Evolutionary conservation across 2,113 vertebrate genomes (phyloP), one percentile per base, ranked within the genome.

Genomic region (Pandion haliaetus): DNA sequence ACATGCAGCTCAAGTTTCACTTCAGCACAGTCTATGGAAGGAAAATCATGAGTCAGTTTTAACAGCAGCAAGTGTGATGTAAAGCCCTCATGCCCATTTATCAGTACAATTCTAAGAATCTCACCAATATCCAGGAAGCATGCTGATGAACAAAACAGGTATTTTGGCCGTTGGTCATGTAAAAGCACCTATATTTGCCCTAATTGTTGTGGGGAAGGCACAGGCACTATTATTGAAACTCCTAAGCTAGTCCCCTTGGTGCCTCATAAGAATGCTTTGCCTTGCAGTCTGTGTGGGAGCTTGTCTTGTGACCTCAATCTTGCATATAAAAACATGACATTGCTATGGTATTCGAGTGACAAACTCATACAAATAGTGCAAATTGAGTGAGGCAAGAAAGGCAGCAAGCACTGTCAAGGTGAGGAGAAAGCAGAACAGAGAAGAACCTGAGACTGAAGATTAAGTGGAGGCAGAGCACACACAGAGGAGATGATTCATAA

Each of bases 11-110:
- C 65, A 69, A 82, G 70, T 82, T 97, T 88, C 91, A 94, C 82
- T 91, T 86, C 87, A 92, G 66, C 36, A 63, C 19, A 28, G n/a
- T 14, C 44, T 38, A 69, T 36, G 19, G 70, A 91, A 94, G 36
- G 14, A 34, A 86, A 94, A 65, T 26, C 66, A 32, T 61, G 78
- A 93, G 70, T 91, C 90, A 88, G 66, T 87, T 94, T 79, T 59
- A 96, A 63, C 67, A 86, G 54, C 23, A 86, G 42, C 28, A 79
- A 76, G 16, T 6, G 28, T 58, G 74, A 90, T 54, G 66, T n/a
- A 92, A 90, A 95, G 45, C 29, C 36, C 66, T 72, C 34, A 5
- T 36, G 44, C 45, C 28, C 24, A 1, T 79, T 82, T 69, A 74
- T 78, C 74, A 86, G 47, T 8, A 40, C 47, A 47, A 31, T 50